A percentile compares a stretch with the other conserved stretches of the same genome.
Conservation (phyloP, 2,888 invertebrate species). For the Microctonus brassicae region DNA sequence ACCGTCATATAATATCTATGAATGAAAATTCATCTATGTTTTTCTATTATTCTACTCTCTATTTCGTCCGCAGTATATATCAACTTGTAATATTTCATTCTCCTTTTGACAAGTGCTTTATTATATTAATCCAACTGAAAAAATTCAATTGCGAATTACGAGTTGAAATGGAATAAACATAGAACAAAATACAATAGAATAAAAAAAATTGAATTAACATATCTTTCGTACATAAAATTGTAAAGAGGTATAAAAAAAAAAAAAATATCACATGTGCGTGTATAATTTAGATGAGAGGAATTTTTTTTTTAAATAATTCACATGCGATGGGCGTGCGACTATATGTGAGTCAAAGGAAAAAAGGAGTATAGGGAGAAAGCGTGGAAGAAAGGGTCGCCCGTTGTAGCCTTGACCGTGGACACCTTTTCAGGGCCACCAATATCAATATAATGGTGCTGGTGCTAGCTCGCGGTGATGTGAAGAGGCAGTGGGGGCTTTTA, state of each 20-base stretch:
- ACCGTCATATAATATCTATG: background rate
- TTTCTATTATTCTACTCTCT: background rate
- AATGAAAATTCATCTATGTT: background rate
- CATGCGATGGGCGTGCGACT: conserved; percentile 40
- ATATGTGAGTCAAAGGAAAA: conserved; percentile 42
- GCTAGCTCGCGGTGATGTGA: conserved; percentile 36
- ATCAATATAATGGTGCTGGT: conserved; percentile 30
- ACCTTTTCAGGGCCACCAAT: conserved; percentile 63
- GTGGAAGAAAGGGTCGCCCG: conserved; percentile 31
- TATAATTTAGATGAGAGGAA: no score
- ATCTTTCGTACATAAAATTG: no score
- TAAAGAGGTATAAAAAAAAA: no score
- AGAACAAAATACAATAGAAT: no score
- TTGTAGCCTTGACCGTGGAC: conserved; percentile 67
- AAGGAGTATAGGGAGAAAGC: conserved; percentile 23
- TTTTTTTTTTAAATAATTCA: no score
- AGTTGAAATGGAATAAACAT: no score
- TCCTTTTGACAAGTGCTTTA: background rate
- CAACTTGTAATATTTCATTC: no score
- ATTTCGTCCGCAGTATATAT: no score
- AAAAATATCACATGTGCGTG: no score
- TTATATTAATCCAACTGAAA: no score
- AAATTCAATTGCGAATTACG: no score
- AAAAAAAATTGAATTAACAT: no score
- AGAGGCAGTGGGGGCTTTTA: conserved; percentile 40